phyloP scores from a whole-genome alignment of 2,113 vertebrate species.

The Misgurnus mizolepis region DNA sequence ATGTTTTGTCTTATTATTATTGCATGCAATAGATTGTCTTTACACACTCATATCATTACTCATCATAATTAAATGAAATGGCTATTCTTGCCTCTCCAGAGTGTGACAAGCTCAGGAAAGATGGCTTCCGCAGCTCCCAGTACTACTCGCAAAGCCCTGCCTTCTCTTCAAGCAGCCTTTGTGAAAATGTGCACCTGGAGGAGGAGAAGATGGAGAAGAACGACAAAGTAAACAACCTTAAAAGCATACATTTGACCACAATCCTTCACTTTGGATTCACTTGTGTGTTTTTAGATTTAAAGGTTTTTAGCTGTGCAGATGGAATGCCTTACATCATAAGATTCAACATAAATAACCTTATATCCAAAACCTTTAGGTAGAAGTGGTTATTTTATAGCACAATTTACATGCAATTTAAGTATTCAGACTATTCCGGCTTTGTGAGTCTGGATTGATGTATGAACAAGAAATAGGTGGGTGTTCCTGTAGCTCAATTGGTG shows the following conservation, averaged over 20 bases:
- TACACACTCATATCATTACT: background rate
- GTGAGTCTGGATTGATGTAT: too few relatives aligned
- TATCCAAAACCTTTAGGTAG: too few relatives aligned
- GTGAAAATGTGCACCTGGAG: slow-evolving; percentile 73
- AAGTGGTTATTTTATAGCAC: too few relatives aligned
- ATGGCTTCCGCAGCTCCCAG: slow-evolving; percentile 82
- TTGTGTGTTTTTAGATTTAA: background rate
- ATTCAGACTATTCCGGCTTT: too few relatives aligned
- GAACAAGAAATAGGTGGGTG: too few relatives aligned
- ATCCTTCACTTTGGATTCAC: background rate
- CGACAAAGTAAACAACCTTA: slow-evolving; percentile 77
- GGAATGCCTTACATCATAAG: too few relatives aligned
- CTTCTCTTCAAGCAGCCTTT: slow-evolving; percentile 70
- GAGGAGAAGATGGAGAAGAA: slow-evolving; percentile 76
- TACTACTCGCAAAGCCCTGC: slow-evolving; percentile 81
- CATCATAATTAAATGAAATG: slow-evolving; percentile 13
- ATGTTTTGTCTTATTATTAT: background rate
- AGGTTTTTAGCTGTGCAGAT: too few relatives aligned
- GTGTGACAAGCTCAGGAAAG: slow-evolving; percentile 83
- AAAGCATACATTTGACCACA: background rate
- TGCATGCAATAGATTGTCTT: background rate
- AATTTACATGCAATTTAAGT: too few relatives aligned
- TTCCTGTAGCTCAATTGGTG: too few relatives aligned
- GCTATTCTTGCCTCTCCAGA: slow-evolving; percentile 68
- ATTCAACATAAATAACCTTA: too few relatives aligned